Evolutionary conservation across 2,113 vertebrate genomes (phyloP), one percentile per base, ranked within the genome.

Genomic region (Eulacestoma nigropectus): DNA sequence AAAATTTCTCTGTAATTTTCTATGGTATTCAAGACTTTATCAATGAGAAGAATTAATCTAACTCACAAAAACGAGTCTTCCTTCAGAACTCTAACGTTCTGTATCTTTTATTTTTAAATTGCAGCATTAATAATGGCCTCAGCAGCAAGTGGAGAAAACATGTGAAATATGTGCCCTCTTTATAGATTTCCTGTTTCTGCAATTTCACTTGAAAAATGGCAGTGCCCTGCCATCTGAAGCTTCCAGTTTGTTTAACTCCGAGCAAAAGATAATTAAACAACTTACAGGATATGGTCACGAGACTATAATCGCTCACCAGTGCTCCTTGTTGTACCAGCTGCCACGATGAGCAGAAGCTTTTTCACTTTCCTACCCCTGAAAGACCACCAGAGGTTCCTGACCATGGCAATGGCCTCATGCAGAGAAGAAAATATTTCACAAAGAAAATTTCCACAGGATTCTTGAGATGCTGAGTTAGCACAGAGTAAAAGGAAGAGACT

Each of bases 111-210:
- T 89, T 95, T 95, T 92, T 87, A 95, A 96, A 92, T 94, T 84
- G 82, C 77, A 67, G 65, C 65, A 93, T 84, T 95, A 96, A 96
- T 94, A 96, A 91, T 44, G 53, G 70, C 79, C 91, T 89, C 83
- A 59, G 90, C 52, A 86, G 93, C 79, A 84, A 95, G 88, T 41
- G 22, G 29, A 96, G 79, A 88, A 87, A 89, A 85, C 3, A 23
- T 39, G 85, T 84, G 78, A 95, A 95, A 76, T 95, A 86, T 83
- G 73, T 70, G 70, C 67, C 79, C 77, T 80, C 73, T 79, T 92
- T 94, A 97, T 95, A 94, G 94, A 95, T 95, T 96, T 95, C 77
- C 94, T 91, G 83, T 93, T 97, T 56, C 78, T 90, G 80, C 73
- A 91, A 35, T 90, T 92, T 73, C 90, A 13, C 55, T 86, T 95